phyloP scores from a whole-genome alignment of 2,113 vertebrate species.

The Dipodomys stephensi region DNA sequence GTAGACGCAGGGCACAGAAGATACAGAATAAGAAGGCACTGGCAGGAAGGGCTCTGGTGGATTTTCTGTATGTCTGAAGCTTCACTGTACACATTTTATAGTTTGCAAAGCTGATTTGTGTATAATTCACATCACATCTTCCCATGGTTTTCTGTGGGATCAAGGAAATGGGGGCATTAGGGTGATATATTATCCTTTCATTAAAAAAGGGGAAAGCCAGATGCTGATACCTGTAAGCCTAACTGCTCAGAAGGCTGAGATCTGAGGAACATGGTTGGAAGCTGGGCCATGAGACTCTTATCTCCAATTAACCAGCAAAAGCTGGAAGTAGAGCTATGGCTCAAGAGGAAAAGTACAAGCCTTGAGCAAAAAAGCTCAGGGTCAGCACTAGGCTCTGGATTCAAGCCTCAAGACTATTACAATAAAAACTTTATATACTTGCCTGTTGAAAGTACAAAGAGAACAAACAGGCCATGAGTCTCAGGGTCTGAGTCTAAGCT shows the following conservation, averaged over 20 bases:
- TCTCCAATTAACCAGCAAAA: too few species aligned
- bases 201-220: neutral
- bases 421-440: neutral
- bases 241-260: too few species aligned
- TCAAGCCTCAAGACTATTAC: too few species aligned
- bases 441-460: neutral
- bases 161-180: neutral
- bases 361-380: too few species aligned
- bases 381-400: too few species aligned
- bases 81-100: neutral
- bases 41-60: too few species aligned
- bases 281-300: too few species aligned
- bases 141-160: conserved; percentile 8
- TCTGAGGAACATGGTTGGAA: too few species aligned
- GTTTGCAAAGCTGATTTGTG: neutral
- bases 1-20: neutral
- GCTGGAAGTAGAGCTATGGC: too few species aligned
- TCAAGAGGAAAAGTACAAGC: too few species aligned
- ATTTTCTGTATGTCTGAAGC: neutral
- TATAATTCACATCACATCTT: neutral
- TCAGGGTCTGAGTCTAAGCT: neutral
- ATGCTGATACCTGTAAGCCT: too few species aligned
- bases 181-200: neutral
- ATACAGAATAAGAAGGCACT: neutral
- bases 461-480: too few species aligned